These are phyloP conservation scores for Frankliniella intonsa DNA, from an alignment of 2,888 invertebrate species.

Conservation along the genomic window DNA sequence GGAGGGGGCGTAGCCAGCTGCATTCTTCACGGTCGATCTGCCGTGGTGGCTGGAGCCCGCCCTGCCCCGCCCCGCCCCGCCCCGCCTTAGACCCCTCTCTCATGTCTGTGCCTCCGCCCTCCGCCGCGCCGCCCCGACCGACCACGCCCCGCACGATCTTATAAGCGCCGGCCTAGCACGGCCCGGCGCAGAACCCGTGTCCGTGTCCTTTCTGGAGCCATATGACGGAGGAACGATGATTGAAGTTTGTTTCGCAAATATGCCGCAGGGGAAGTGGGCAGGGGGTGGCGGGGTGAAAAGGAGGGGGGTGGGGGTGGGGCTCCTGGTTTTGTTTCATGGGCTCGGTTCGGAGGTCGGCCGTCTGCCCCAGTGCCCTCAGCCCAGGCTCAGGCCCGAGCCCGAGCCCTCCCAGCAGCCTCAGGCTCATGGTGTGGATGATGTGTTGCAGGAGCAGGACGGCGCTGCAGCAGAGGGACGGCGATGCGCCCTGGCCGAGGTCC, in stretches of 20 bases:
- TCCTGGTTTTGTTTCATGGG: neutral
- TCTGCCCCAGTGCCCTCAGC: no score
- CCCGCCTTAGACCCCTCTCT: neutral
- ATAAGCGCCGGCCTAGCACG: neutral
- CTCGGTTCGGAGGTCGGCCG: no score
- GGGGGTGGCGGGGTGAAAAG: neutral
- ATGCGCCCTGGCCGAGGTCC: no score
- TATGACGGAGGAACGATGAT: neutral
- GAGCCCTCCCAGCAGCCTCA: no score
- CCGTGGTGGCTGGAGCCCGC: slow-evolving; percentile 13
- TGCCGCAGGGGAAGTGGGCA: neutral
- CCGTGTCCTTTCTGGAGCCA: neutral
- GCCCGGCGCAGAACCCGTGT: neutral
- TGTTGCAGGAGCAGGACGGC: no score
- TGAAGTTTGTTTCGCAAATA: slow-evolving; percentile 15
- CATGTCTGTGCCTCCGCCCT: neutral
- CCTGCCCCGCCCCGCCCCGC: neutral
- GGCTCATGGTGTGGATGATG: no score
- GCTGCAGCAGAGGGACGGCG: no score
- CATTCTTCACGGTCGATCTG: slow-evolving; percentile 15
- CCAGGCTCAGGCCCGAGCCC: no score
- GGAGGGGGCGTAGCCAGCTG: neutral
- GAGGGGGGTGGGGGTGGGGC: neutral
- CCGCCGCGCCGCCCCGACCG: neutral
- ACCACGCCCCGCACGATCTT: neutral